Evolutionary conservation across 2,797 vertebrate genomes (phyloP), one percentile per base, ranked within the genome.

Genomic region (Coracias cyanogaster): DNA sequence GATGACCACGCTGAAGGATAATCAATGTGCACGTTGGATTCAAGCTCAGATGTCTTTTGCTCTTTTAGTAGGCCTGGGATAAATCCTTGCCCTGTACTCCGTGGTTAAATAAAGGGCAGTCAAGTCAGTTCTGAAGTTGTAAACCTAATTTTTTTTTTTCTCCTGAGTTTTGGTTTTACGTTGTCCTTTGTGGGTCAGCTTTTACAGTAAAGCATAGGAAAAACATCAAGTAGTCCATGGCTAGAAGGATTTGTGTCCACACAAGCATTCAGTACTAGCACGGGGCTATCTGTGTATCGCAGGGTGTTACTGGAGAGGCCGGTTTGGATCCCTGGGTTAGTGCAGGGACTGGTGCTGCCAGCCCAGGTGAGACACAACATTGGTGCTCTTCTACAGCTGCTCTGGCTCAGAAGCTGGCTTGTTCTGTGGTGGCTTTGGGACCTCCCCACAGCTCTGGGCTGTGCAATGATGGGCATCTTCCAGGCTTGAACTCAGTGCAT

Each of bases 251-350:
- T 33, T 58, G 5, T 35, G 9, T 79, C 20, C 37, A 21, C 14
- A 6, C 33, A 22, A 3, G 9, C 6, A n/a, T n/a, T 64, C 24
- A 15, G 29, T 21, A 6, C 2, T 19, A 45, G 62, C 54, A 17
- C 12, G 26, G 45, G 41, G 43, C 24, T 46, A 8, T n/a, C 20
- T 19, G 57, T 28, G 9, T 33, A 4, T 5, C 3, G 1, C 61
- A 46, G 39, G 41, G 21, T 22, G 22, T 9, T 3, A 8, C 3
- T 2, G 20, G 24, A 52, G 55, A 6, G 52, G 35, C 28, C 8
- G 2, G 0, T 28, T 5, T 62, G 61, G n/a, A 25, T n/a, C 43
- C 49, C 25, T 35, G 57, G 51, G 0, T 41, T 4, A 7, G 6
- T 15, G 31, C 43, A 16, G 0, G 24, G 65, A 5, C 25, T 3